phyloP scores from a whole-genome alignment of 2,888 invertebrate genomes.

The Apoderus coryli region DNA sequence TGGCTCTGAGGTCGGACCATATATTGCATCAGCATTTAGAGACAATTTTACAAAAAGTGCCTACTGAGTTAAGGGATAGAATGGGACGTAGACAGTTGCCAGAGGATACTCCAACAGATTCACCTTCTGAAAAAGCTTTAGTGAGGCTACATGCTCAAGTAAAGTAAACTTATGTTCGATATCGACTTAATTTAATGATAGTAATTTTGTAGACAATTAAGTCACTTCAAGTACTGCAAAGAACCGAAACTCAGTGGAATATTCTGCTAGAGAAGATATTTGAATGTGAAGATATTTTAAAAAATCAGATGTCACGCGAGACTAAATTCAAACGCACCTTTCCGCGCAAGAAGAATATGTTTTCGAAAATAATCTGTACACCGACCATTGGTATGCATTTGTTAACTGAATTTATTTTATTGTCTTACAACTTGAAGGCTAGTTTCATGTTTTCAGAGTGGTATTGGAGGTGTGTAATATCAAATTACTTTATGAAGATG shows the following conservation, averaged over 20 bases:
- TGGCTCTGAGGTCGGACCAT: constrained; percentile 61
- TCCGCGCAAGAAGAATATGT: constrained; percentile 42
- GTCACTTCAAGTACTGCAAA: constrained; percentile 78
- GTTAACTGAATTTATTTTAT: no score
- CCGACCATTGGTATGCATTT: constrained; percentile 55
- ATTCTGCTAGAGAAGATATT: constrained; percentile 66
- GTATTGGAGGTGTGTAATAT: constrained; percentile 88
- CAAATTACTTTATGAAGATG: constrained; percentile 59
- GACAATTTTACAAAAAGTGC: constrained; percentile 79
- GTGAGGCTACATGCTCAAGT: constrained; percentile 86
- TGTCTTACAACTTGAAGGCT: no score
- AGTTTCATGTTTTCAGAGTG: constrained; percentile 80
- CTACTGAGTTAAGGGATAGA: constrained; percentile 59
- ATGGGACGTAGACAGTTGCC: constrained; percentile 48
- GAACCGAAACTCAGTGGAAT: constrained; percentile 91
- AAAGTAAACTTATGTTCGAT: constrained; percentile 13
- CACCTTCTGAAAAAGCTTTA: constrained; percentile 71
- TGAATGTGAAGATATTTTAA: constrained; percentile 75
- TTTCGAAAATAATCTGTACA: constrained; percentile 45
- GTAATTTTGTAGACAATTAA: constrained; percentile 51
- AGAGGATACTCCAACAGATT: constrained; percentile 44
- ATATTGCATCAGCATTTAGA: constrained; percentile 68
- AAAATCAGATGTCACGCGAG: constrained; percentile 53
- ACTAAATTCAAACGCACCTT: constrained; percentile 54
- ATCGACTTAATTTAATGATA: neutral